Conservation (phyloP, 2,113 vertebrate species). For the Callocephalon fimbriatum region DNA sequence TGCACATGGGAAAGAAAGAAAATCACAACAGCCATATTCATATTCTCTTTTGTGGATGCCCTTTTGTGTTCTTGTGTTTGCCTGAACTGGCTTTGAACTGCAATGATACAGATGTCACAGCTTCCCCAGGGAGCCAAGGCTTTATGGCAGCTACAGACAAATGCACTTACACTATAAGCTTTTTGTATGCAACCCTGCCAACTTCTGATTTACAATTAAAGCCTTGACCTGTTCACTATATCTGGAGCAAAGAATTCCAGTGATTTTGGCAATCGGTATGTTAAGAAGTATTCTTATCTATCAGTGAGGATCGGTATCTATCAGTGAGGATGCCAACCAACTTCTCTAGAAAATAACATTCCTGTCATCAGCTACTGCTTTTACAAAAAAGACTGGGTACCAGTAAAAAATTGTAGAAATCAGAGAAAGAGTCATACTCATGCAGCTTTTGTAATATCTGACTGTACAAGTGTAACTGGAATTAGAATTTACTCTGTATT, state of each 20-base stretch:
- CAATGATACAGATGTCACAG: neutral
- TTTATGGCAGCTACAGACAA: neutral
- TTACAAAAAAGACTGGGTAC: neutral
- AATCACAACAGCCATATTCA: neutral
- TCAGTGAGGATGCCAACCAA: neutral
- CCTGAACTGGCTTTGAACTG: neutral
- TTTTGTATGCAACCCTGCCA: neutral
- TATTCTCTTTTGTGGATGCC: neutral
- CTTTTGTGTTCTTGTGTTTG: neutral
- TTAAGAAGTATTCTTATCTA: neutral
- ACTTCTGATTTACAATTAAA: neutral
- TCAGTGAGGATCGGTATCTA: too few relatives aligned
- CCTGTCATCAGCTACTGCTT: neutral
- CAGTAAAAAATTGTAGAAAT: neutral
- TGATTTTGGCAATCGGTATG: neutral
- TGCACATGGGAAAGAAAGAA: neutral
- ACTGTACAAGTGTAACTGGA: neutral
- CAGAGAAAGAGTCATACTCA: neutral
- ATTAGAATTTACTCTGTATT: neutral
- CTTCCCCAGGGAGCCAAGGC: neutral
- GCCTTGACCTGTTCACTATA: neutral
- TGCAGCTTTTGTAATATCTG: neutral
- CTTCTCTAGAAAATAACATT: neutral
- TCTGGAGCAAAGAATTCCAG: neutral
- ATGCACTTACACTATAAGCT: neutral